Base-by-base conservation (phyloP, 2,888 invertebrate genomes). In the Tromatobia lineatoria region DNA sequence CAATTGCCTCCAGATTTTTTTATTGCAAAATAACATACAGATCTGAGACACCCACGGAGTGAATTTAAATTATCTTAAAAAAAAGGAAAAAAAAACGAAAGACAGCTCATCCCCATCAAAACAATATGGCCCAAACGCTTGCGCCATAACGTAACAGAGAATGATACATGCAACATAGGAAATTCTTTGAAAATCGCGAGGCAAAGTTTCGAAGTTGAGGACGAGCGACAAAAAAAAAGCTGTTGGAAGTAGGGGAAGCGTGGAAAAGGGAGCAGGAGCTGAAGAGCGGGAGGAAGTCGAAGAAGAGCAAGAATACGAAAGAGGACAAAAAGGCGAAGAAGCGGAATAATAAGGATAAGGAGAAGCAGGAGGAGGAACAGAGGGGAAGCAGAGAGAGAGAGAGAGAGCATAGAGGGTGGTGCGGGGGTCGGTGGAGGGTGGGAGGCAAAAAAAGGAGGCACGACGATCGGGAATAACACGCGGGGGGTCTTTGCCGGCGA, bases 401-500 rank as follows among this genome's bases (percentile, higher is more conserved):
- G 61, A 18, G 15, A 10, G 61, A 50, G n/a, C 18, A 25, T 13
- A 47, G 50, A 47, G 57, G 64, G 67, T n/a, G 47, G 64, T 29
- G 75, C 73, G 50, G 69, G 42, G 54, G 50, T 29, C 54, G 75
- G 20, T 25, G 66, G 52, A 42, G 50, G 23, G 52, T 66, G 79
- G 67, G 54, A 52, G 42, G 66, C 47, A 83, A 79, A 83, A n/a
- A 83, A 75, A 83, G 83, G 80, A 80, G 80, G 82, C 85, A 80
- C 85, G 79, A 67, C 67, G 75, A 83, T 82, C 84, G 70, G 85
- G 76, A 83, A 84, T 86, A 87, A 87, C 85, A 85, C 85, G 86
- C 83, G 83, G 87, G 81, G 85, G 88, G 85, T 86, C 85, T 86
- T 85, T 59, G 80, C 82, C 83, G 82, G 85, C 82, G 84, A 86